Percentiles rank a stretch among this genome's conserved stretches.
phyloP scores from a whole-genome alignment of 2,888 invertebrate species.

The Aelia acuminata region DNA sequence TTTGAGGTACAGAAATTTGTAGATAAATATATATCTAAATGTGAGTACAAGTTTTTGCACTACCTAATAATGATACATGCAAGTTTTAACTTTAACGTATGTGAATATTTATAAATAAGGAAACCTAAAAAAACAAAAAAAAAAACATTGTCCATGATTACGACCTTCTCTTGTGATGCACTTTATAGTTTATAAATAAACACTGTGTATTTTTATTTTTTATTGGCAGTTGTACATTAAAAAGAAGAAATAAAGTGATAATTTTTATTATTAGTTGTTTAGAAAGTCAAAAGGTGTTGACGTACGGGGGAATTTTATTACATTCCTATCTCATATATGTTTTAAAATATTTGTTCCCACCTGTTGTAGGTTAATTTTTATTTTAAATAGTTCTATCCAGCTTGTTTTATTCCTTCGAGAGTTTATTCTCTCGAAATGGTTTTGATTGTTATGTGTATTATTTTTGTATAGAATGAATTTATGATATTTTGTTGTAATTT shows the following conservation, averaged over 20 bases:
- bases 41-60: slow-evolving; percentile 56
- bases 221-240: slow-evolving; percentile 54
- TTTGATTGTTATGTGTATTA: slow-evolving; percentile 43
- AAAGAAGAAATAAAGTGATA: no score
- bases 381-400: slow-evolving; percentile 19
- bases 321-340: slow-evolving; percentile 54
- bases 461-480: slow-evolving; percentile 31
- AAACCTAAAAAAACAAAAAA: no score
- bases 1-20: slow-evolving; percentile 48
- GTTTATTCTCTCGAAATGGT: slow-evolving; percentile 11
- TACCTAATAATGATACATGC: slow-evolving; percentile 46
- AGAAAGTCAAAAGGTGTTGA: slow-evolving; percentile 47
- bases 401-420: slow-evolving; percentile 22
- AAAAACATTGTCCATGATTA: slow-evolving; percentile 27
- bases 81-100: slow-evolving; percentile 45
- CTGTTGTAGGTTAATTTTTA: slow-evolving; percentile 43
- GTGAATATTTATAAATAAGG: slow-evolving; percentile 49
- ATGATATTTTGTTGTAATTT: slow-evolving; percentile 36
- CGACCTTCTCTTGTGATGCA: slow-evolving; percentile 55
- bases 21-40: slow-evolving; percentile 30
- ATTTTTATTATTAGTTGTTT: slow-evolving; percentile 52
- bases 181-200: slow-evolving; percentile 45
- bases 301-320: slow-evolving; percentile 50
- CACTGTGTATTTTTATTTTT: background rate
- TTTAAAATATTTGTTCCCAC: slow-evolving; percentile 53